Evolutionary conservation across 2,888 invertebrate genomes (phyloP), one percentile per base, ranked within the genome.

Genomic region (Nomada hirtipes): DNA sequence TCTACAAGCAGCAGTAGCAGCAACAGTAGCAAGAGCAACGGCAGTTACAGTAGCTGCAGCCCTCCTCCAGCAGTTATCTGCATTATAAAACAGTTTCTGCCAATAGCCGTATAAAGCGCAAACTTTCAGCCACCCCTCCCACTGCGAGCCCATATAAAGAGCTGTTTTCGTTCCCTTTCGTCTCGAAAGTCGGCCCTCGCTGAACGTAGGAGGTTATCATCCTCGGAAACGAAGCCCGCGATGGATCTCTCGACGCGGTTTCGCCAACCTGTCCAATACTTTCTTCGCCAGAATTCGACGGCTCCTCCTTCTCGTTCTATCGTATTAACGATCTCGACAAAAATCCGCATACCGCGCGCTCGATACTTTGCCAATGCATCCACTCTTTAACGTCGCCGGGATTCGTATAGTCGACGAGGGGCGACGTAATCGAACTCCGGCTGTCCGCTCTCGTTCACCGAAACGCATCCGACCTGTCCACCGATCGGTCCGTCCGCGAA

Each of bases 51-150:
- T 36, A 36, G 36, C 36, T 36, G 53, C 53, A 53, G 53, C 53
- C 53, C 53, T 53, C 86, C 90, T 90, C 91, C 84, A 69, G 82
- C 85, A 78, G 89, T 89, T 88, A 91, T 91, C 91, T 91, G 92
- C 92, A 92, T 93, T 93, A 92, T 92, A 92, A 93, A 92, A 91
- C 92, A 91, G 91, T 89, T 88, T 90, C 90, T 90, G 90, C 89
- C 87, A 88, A 88, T 88, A 88, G 75, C 85, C 87, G 84, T 88
- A 88, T 88, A 86, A 82, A 88, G 88, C 78, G 76, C 63, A 83
- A 80, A 75, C 81, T 84, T 76, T 67, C 76, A 76, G 50, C 53
- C 26, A 81, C 76, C 83, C 83, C 79, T 85, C 74, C 82, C 64
- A 67, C 65, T 78, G 65, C 36, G 50, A 71, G 57, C 18, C 83